Base-by-base conservation (phyloP, 2,888 invertebrate species). In the Megastigmus dorsalis region DNA sequence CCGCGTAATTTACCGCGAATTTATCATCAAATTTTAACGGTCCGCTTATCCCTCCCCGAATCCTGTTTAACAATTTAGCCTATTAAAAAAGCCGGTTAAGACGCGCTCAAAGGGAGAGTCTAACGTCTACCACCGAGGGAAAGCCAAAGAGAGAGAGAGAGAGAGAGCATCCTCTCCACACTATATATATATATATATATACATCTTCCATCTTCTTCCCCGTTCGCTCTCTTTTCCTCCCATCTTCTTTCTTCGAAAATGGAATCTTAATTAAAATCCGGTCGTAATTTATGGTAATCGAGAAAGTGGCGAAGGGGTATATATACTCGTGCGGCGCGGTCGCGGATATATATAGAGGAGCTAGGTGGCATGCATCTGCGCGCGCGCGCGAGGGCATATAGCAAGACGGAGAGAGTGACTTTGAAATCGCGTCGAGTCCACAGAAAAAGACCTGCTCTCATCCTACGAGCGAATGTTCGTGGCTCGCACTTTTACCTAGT, bases 281-380 rank as follows among this genome's bases (percentile, higher is more conserved):
- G 65, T 57, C 63, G 65, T 78, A 79, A 78, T 75, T 79, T 80
- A 79, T 77, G 76, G 62, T 76, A 78, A 78, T 78, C 77, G 74
- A 69, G 70, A 68, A 78, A 72, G 65, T 62, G 50, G 48, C n/a
- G 71, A 30, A 30, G 52, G 15, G n/a, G n/a, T n/a, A n/a, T n/a
- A n/a, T n/a, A n/a, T n/a, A 38, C 6, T 13, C 23, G 50, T 9
- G 26, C n/a, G 33, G 28, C 18, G 38, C 38, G n/a, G 33, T 15
- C 18, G 38, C 38, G 15, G n/a, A n/a, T n/a, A n/a, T n/a, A n/a
- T n/a, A n/a, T n/a, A 38, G 3, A 15, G 23, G 50, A 3, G 26
- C n/a, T n/a, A n/a, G 33, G 28, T 10, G 38, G 26, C 54, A 33
- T 38, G 66, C 33, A 26, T 41, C 52, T 13, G 33, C n/a, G 5